These are phyloP conservation scores for Ianthella basta DNA, from an alignment of 37 sponge, comb jelly and placozoan genomes.

Conservation along the genomic window DNA sequence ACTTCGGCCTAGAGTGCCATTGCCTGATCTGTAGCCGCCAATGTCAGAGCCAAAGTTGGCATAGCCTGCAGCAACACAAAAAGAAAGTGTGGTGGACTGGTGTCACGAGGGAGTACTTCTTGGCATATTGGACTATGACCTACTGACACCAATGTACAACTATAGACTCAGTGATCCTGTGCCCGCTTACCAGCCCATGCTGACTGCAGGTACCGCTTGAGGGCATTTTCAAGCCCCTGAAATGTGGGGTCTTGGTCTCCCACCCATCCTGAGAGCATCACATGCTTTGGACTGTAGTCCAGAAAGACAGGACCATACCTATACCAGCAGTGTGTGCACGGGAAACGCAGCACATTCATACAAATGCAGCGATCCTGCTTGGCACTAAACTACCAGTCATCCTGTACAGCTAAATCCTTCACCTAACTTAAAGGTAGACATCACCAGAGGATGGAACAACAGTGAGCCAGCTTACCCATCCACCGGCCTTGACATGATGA, in stretches of 20 bases:
- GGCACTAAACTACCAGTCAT: too few relatives aligned
- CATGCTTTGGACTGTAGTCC: constrained; percentile 70
- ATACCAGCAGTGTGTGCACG: neutral
- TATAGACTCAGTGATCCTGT: too few relatives aligned
- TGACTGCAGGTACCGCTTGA: constrained; percentile 83
- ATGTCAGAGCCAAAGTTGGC: constrained; percentile 91
- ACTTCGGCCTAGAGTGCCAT: constrained; percentile 66
- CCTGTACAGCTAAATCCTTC: too few relatives aligned
- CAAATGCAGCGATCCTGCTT: neutral
- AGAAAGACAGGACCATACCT: constrained; percentile 71
- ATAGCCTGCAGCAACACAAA: constrained; percentile 68
- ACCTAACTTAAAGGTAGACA: too few relatives aligned
- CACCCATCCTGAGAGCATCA: constrained; percentile 85
- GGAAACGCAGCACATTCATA: neutral
- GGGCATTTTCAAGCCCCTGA: constrained; percentile 65
- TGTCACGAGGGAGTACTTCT: too few relatives aligned
- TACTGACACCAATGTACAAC: too few relatives aligned
- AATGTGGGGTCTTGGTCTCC: constrained; percentile 88
- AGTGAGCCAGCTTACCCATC: constrained; percentile 66
- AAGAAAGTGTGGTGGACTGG: too few relatives aligned
- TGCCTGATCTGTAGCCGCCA: constrained; percentile 78
- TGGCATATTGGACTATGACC: too few relatives aligned
- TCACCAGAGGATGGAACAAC: too few relatives aligned
- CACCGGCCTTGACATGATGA: constrained; percentile 85
- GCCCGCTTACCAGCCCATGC: constrained; percentile 77